Percentiles rank a stretch among this genome's conserved stretches.
phyloP scores from a whole-genome alignment of 92 coral and sea anemone species.

The Palythoa caribaeorum region DNA sequence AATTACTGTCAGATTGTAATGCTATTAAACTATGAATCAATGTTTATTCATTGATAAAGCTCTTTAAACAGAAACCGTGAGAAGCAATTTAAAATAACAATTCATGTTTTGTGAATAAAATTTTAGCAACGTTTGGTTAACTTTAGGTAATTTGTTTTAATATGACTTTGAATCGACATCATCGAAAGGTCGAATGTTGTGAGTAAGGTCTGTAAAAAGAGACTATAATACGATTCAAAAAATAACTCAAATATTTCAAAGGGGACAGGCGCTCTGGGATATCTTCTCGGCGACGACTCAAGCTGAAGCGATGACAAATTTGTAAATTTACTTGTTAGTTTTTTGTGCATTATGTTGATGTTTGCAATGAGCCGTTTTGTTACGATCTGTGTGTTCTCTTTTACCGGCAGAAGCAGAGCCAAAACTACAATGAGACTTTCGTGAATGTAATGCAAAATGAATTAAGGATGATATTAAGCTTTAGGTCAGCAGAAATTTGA shows the following conservation, averaged over 20 bases:
- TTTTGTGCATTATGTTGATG: neutral
- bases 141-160: neutral
- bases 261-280: constrained; percentile 20
- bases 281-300: neutral
- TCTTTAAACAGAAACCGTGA: neutral
- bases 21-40: neutral
- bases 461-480: neutral
- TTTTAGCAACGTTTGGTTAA: neutral
- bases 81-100: neutral
- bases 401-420: too few relatives aligned
- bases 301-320: constrained; percentile 40
- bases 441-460: neutral
- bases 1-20: neutral
- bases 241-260: constrained; percentile 23
- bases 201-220: neutral
- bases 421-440: neutral
- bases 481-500: neutral
- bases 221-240: neutral
- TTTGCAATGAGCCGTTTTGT: constrained; percentile 7
- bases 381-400: neutral
- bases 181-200: neutral
- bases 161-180: neutral
- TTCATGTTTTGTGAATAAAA: neutral
- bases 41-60: constrained; percentile 42
- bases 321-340: neutral